phyloP scores from a whole-genome alignment of 2,113 vertebrate species.

The Neodontobutis hainanensis region DNA sequence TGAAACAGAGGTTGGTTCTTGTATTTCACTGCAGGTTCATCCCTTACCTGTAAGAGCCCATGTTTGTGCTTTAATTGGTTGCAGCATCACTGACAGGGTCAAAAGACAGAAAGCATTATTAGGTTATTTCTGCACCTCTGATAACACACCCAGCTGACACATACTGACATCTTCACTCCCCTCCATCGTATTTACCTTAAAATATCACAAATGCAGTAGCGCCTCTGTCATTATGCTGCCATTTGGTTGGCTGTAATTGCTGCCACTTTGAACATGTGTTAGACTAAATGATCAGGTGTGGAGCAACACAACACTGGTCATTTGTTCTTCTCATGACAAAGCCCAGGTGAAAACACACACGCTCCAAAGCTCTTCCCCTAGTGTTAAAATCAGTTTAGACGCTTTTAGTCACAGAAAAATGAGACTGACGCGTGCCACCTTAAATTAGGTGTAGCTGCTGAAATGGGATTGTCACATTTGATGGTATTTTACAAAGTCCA shows the following conservation, averaged over 20 bases:
- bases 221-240: constrained; percentile 29
- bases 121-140: constrained; percentile 35
- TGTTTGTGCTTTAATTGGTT: background rate
- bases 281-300: constrained; percentile 38
- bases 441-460: too few relatives aligned
- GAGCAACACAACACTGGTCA: background rate
- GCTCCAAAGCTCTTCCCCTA: too few relatives aligned
- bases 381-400: too few relatives aligned
- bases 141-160: constrained; percentile 30
- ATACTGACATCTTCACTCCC: constrained; percentile 37
- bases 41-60: constrained; percentile 4
- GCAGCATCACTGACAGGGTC: background rate
- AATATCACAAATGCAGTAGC: constrained; percentile 27
- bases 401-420: too few relatives aligned
- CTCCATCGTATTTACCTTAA: constrained; percentile 44
- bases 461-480: too few relatives aligned
- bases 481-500: too few relatives aligned
- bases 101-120: constrained; percentile 5
- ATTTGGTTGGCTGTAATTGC: constrained; percentile 28
- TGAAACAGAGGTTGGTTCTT: too few relatives aligned
- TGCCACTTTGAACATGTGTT: constrained; percentile 17
- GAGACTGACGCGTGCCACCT: too few relatives aligned
- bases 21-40: background rate
- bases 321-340: background rate
- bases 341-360: constrained; percentile 14